Base-by-base conservation (phyloP, 2,113 vertebrate genomes). In the Carlito syrichta region DNA sequence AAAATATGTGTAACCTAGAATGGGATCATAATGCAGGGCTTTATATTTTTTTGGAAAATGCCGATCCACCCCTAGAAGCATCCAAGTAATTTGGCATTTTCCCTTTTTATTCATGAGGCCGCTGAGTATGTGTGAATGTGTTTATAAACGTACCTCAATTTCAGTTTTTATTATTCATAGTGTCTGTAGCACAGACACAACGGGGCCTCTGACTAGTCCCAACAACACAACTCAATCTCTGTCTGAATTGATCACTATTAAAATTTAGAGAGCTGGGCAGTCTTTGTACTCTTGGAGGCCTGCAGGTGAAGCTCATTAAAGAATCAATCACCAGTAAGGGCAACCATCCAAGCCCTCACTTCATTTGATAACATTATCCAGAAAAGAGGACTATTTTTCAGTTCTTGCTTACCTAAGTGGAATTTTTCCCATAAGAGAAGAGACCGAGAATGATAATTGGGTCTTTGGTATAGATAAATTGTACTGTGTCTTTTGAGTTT, bases 371-470 rank as follows among this genome's bases (percentile, higher is more conserved):
- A 78, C 71, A 35, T 68, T 88, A 90, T 52, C 84, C 78, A 91
- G 82, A 76, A 90, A 88, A 82, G 43, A 89, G 45, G 40, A 79
- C 13, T 91, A 40, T 25, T 74, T 91, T 89, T 95, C 58, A 95
- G 30, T 86, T 73, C 30, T 95, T 96, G 45, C 84, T 96, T 69
- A 84, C 89, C 54, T 95, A 86, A 79, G 62, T 74, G 89, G 88
- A 95, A 91, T 89, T 96, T 92, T 86, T 38, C 82, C 68, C 9
- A 32, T 81, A 87, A 48, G 81, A 91, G n/a, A 90, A 50, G 91
- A 96, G 69, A 43, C 69, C 93, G 68, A 86, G 74, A 94, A 96
- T 97, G 91, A 79, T 91, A 95, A 86, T 86, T 97, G 89, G 38
- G 40, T 77, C 66, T 89, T 96, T 89, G 63, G 50, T 93, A 63